Conservation (phyloP, 2,888 invertebrate genomes). For the Pilophorus perplexus region DNA sequence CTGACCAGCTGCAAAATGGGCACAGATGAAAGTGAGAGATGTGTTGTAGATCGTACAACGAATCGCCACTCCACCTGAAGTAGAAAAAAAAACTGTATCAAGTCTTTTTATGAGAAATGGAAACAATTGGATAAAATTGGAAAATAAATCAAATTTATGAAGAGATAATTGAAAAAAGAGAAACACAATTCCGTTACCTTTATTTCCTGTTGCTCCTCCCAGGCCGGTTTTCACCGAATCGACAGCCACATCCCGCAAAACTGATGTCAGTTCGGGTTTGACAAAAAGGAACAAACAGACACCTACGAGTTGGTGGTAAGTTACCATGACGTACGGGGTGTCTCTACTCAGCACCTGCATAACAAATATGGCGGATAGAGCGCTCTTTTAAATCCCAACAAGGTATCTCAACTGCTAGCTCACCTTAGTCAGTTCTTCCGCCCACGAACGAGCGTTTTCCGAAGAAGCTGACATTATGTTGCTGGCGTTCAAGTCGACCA, state of each 20-base stretch:
- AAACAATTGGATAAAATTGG: too few relatives aligned
- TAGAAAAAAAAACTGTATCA: too few relatives aligned
- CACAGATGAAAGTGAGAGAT: slow-evolving; percentile 95
- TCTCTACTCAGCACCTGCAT: slow-evolving; percentile 78
- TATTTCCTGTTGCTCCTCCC: slow-evolving; percentile 89
- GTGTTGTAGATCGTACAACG: slow-evolving; percentile 88
- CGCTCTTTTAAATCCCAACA: not conserved
- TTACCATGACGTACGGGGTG: slow-evolving; percentile 81
- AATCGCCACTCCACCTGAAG: slow-evolving; percentile 63
- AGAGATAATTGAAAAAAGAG: not conserved
- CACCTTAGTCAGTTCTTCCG: slow-evolving; percentile 83
- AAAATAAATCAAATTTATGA: not conserved
- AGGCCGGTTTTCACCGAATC: slow-evolving; percentile 97
- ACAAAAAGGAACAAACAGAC: slow-evolving; percentile 96
- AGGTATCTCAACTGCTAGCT: not conserved
- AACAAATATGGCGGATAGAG: too few relatives aligned
- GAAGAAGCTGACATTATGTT: slow-evolving; percentile 96
- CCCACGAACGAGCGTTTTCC: slow-evolving; percentile 93
- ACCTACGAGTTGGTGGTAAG: slow-evolving; percentile 93
- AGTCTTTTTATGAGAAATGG: too few relatives aligned
- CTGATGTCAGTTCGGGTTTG: slow-evolving; percentile 81
- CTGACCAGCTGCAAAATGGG: slow-evolving; percentile 96
- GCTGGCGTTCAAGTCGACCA: slow-evolving; percentile 96
- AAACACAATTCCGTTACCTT: slow-evolving; percentile 67
- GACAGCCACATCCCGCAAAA: slow-evolving; percentile 87